These are phyloP conservation scores for Piaya cayana DNA, from an alignment of 2,113 vertebrate species.

Conservation along the genomic window DNA sequence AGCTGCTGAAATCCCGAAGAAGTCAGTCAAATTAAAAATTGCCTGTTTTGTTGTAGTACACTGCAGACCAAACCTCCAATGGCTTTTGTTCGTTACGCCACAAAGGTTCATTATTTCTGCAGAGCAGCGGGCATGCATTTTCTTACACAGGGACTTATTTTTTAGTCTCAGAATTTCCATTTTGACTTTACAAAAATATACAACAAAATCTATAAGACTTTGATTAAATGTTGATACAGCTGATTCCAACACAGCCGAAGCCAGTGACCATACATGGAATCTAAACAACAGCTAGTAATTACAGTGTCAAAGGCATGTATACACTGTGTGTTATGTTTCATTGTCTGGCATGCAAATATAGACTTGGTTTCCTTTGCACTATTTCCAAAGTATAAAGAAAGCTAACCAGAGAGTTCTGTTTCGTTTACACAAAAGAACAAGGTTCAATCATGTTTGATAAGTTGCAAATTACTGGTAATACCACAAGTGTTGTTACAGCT, in stretches of 20 bases:
- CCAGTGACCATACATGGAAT: conserved; percentile 85
- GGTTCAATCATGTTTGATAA: conserved; percentile 90
- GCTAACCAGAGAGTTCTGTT: conserved; percentile 84
- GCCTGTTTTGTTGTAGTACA: conserved; percentile 58
- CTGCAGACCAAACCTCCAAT: conserved; percentile 60
- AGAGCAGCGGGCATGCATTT: conserved; percentile 74
- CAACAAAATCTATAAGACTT: conserved; percentile 85
- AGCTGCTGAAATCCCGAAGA: conserved; percentile 69
- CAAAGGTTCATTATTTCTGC: conserved; percentile 77
- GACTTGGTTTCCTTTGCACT: conserved; percentile 83
- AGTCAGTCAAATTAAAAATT: conserved; percentile 67
- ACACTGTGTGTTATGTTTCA: conserved; percentile 87
- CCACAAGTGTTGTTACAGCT: conserved; percentile 89
- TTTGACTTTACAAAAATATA: conserved; percentile 88
- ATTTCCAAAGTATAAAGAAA: conserved; percentile 86
- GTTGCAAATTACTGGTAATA: conserved; percentile 89
- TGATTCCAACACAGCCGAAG: conserved; percentile 85
- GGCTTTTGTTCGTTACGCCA: conserved; percentile 57
- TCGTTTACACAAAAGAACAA: conserved; percentile 88
- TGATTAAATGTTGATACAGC: conserved; percentile 92
- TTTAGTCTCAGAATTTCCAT: conserved; percentile 80
- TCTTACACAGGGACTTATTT: conserved; percentile 76
- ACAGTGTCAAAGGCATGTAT: conserved; percentile 87
- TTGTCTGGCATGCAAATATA: conserved; percentile 88
- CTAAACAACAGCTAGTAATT: conserved; percentile 88